These are phyloP conservation scores for Eulacestoma nigropectus DNA, from an alignment of 2,113 vertebrate species.

Conservation along the genomic window DNA sequence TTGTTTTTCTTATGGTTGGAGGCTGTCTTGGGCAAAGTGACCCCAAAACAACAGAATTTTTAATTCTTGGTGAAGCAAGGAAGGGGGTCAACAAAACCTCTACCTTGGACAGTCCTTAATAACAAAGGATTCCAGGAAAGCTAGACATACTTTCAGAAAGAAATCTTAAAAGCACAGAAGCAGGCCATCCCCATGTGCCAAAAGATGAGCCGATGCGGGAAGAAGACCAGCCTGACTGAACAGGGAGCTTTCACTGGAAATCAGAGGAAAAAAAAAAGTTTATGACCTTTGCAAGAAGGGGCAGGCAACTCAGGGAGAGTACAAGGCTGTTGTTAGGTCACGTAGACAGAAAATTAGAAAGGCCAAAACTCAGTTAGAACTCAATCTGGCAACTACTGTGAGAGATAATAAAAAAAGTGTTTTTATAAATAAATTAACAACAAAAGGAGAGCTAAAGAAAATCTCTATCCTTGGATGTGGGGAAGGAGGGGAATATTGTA, in stretches of 20 bases:
- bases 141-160: background rate
- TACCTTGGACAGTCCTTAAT: background rate
- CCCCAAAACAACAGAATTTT: background rate
- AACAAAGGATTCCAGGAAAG: background rate
- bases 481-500: background rate
- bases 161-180: background rate
- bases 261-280: background rate
- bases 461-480: background rate
- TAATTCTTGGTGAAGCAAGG: background rate
- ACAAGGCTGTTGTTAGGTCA: background rate
- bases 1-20: rapidly evolving
- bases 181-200: background rate
- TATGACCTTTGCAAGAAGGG: background rate
- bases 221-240: background rate
- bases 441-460: background rate
- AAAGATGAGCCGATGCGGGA: rapidly evolving
- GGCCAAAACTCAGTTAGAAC: background rate
- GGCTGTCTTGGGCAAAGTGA: rapidly evolving
- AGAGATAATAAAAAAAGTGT: background rate
- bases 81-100: background rate
- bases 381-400: background rate
- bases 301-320: background rate
- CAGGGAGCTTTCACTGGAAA: background rate
- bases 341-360: background rate
- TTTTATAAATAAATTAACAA: background rate